phyloP scores from a whole-genome alignment of 2,113 vertebrate species.

The Colaptes auratus region DNA sequence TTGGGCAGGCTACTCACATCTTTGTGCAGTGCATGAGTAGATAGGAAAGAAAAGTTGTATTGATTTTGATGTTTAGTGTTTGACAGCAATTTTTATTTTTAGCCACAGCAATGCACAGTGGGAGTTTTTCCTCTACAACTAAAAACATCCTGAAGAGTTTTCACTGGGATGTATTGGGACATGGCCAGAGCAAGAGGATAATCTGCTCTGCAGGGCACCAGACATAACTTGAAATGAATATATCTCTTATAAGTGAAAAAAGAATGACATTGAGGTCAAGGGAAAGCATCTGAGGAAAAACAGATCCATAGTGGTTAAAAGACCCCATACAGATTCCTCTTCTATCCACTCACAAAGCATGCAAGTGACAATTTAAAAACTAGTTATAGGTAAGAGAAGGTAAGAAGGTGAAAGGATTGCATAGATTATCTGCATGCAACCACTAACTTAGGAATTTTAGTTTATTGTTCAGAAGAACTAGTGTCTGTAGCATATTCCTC shows the following conservation, averaged over 20 bases:
- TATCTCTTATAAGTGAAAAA: background rate
- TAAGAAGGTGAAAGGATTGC: background rate
- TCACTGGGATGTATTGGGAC: background rate
- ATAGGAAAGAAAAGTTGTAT: background rate
- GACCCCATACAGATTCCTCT: background rate
- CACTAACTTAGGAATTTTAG: background rate
- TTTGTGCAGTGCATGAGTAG: background rate
- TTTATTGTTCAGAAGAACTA: background rate
- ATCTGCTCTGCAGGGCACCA: background rate
- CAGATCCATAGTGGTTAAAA: background rate
- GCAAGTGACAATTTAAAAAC: background rate
- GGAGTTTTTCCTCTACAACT: background rate
- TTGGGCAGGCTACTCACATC: background rate
- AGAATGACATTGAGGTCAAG: background rate
- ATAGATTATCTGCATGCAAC: background rate
- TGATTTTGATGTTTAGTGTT: background rate
- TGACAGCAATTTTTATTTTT: slow-evolving; percentile 9
- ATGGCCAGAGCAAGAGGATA: background rate
- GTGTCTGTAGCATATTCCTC: background rate
- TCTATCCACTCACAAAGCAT: background rate
- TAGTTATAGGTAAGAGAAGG: background rate
- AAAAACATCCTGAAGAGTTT: background rate
- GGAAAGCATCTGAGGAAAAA: background rate
- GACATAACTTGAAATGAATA: background rate
- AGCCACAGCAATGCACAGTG: background rate